Conservation (phyloP, 2,797 vertebrate species). For the Sebastes nivosus region DNA sequence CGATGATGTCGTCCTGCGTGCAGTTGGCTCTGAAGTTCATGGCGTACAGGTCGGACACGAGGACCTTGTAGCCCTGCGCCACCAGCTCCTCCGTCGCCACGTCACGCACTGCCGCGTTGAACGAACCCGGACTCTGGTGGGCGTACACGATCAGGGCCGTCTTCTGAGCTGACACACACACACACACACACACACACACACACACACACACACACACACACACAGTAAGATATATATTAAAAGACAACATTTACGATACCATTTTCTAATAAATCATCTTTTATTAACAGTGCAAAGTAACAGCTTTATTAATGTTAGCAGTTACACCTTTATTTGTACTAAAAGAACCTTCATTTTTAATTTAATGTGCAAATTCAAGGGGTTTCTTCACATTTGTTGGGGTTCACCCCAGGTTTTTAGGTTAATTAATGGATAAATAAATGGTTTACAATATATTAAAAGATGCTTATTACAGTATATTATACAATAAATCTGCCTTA, state of each 20-base stretch:
- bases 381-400: not conserved
- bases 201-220: not conserved
- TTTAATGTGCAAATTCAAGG: not conserved
- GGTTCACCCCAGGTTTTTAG: not conserved
- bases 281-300: not conserved
- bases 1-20: slow-evolving; percentile 84
- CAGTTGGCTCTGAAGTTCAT: slow-evolving; percentile 87
- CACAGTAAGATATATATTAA: not conserved
- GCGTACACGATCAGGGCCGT: slow-evolving; percentile 90
- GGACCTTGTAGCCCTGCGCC: slow-evolving; percentile 83
- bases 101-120: slow-evolving; percentile 83
- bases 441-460: not conserved
- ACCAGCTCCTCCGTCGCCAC: slow-evolving; percentile 78
- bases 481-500: not conserved
- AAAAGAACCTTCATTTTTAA: not conserved
- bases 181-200: slow-evolving; percentile 1
- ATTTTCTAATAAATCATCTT: not conserved
- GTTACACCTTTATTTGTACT: not conserved
- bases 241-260: not conserved
- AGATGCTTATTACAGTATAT: not conserved
- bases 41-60: slow-evolving; percentile 88
- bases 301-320: not conserved
- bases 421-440: not conserved
- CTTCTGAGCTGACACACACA: slow-evolving; percentile 60
- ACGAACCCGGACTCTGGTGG: slow-evolving; percentile 87